Conservation (phyloP, 2,888 invertebrate species). For the Dicyrtomina minuta region DNA sequence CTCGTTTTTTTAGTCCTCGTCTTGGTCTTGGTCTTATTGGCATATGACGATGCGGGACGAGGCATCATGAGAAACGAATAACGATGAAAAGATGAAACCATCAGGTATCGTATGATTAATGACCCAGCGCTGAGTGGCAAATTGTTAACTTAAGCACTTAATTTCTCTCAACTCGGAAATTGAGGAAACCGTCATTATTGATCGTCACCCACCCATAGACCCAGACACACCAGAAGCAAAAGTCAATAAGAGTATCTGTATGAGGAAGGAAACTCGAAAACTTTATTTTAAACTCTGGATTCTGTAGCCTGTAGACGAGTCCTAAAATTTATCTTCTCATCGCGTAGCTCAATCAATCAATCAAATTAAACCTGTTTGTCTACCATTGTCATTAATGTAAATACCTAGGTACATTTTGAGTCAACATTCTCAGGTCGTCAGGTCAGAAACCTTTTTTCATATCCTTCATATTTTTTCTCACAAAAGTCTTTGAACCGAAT, state of each 20-base stretch:
- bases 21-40: constrained; percentile 16
- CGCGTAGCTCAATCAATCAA: background rate
- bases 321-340: constrained; percentile 10
- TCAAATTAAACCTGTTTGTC: background rate
- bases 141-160: constrained; percentile 29
- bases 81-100: constrained; percentile 29
- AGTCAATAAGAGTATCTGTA: constrained; percentile 17
- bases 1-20: too few relatives aligned
- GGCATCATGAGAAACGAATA: too few relatives aligned
- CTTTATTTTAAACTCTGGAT: too few relatives aligned
- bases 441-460: too few relatives aligned
- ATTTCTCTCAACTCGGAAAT: constrained; percentile 21
- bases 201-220: constrained; percentile 4
- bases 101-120: constrained; percentile 28
- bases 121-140: constrained; percentile 23
- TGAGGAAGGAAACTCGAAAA: too few relatives aligned
- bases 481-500: too few relatives aligned
- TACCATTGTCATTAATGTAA: background rate
- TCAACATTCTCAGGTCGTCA: background rate
- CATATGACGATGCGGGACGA: too few relatives aligned
- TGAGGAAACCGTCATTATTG: constrained; percentile 20
- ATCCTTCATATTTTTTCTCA: too few relatives aligned
- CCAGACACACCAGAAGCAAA: background rate
- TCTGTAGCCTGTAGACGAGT: too few relatives aligned
- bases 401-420: too few relatives aligned